Percentiles rank a stretch among this genome's conserved stretches.
Evolutionary conservation across 1,140 invertebrate species (phyloP).

Genomic region (Drosophila micromelanica): DNA sequence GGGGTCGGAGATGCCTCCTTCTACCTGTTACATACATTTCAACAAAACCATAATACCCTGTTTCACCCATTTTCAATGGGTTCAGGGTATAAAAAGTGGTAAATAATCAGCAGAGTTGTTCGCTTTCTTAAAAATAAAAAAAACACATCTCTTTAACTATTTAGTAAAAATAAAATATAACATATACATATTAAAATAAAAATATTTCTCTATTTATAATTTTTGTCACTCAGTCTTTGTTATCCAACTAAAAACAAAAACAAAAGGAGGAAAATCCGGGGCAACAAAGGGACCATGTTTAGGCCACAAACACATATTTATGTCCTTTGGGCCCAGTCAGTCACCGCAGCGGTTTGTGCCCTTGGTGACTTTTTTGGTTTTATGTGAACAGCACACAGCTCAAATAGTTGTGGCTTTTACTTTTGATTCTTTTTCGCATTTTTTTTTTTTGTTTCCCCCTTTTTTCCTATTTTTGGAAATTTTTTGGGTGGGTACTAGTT

Average conservation of each 20-base stretch:
- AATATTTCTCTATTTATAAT: too few relatives aligned
- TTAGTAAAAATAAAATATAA: neutral
- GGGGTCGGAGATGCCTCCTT: too few relatives aligned
- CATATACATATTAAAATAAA: too few relatives aligned
- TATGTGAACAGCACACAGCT: slow-evolving; percentile 8
- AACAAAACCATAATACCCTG: too few relatives aligned
- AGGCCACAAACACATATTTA: slow-evolving; percentile 37
- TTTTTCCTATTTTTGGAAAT: slow-evolving; percentile 8
- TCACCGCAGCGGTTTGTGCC: slow-evolving; percentile 14
- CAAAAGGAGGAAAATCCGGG: neutral
- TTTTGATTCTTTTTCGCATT: neutral
- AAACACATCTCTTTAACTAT: neutral
- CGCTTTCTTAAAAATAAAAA: neutral
- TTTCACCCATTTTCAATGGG: too few relatives aligned
- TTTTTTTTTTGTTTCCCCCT: too few relatives aligned
- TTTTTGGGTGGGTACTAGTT: neutral
- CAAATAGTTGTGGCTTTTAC: slow-evolving; percentile 32
- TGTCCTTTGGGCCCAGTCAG: slow-evolving; percentile 21
- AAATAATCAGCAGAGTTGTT: neutral
- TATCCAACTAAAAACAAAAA: slow-evolving; percentile 38
- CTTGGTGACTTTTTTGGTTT: slow-evolving; percentile 38
- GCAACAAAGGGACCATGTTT: slow-evolving; percentile 33
- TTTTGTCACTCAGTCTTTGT: neutral
- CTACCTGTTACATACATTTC: too few relatives aligned
- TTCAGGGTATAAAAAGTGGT: neutral